Conservation (phyloP, 2,888 invertebrate genomes). For the Stegophylla sp. region DNA sequence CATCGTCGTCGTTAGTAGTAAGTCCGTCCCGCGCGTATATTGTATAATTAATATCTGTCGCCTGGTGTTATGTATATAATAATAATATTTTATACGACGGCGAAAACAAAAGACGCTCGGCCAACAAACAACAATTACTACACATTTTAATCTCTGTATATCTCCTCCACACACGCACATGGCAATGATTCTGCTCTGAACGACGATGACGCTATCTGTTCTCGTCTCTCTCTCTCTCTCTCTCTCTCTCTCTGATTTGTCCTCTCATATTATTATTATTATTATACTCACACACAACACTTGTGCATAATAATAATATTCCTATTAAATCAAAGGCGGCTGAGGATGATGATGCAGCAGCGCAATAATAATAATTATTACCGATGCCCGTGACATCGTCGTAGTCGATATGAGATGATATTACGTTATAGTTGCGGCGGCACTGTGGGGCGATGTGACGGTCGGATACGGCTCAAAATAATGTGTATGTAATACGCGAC, state of each 20-base stretch:
- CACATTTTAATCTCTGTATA: constrained; percentile 22
- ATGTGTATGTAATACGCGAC: too few relatives aligned
- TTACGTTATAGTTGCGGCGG: too few relatives aligned
- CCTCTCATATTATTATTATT: too few relatives aligned
- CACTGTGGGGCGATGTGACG: too few relatives aligned
- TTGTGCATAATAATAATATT: constrained; percentile 23
- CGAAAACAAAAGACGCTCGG: constrained; percentile 5
- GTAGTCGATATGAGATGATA: background rate
- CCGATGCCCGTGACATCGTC: background rate
- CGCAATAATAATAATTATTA: background rate
- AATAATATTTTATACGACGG: background rate
- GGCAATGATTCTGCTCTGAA: background rate
- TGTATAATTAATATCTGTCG: constrained; percentile 6
- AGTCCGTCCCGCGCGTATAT: background rate
- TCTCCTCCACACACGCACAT: background rate
- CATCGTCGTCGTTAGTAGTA: background rate
- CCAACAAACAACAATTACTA: constrained; percentile 21
- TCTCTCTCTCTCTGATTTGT: too few relatives aligned
- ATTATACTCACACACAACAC: background rate
- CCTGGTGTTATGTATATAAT: background rate
- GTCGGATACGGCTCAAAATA: background rate
- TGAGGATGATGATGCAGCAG: background rate
- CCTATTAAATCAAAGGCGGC: constrained; percentile 2
- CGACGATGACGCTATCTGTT: background rate
- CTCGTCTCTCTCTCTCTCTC: too few relatives aligned